A percentile compares a stretch with the other conserved stretches of the same genome.
phyloP scores from a whole-genome alignment of 2,113 vertebrate species.

The Gavialis gangeticus region DNA sequence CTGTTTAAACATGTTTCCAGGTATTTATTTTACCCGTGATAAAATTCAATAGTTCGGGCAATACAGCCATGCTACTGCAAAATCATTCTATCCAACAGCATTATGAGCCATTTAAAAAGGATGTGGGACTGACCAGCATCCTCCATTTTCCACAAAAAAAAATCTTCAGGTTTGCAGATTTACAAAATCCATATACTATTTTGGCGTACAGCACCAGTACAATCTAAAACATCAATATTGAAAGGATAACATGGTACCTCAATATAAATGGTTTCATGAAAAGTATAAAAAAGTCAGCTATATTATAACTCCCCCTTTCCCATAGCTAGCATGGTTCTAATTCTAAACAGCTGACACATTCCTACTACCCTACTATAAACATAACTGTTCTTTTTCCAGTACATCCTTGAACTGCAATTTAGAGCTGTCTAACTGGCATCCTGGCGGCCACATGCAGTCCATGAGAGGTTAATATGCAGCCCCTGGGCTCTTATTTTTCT shows the following conservation, averaged over 20 bases:
- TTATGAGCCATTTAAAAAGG: conserved; percentile 5
- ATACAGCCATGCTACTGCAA: conserved; percentile 19
- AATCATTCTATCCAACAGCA: neutral
- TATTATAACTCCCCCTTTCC: conserved; percentile 18
- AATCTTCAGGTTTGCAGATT: conserved; percentile 64
- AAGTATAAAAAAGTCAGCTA: conserved; percentile 46
- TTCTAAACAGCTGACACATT: conserved; percentile 59
- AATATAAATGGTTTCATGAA: conserved; percentile 44
- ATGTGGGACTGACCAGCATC: neutral
- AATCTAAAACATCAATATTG: conserved; percentile 33
- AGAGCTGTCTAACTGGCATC: no score
- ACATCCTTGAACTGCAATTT: conserved; percentile 56
- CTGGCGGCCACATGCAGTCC: no score
- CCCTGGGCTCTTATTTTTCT: no score
- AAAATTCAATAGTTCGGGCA: neutral
- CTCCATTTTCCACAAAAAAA: conserved; percentile 30
- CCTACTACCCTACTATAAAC: conserved; percentile 57
- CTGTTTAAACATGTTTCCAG: conserved; percentile 11
- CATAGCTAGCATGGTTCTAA: conserved; percentile 57
- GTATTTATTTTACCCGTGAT: conserved; percentile 22
- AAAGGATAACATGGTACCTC: conserved; percentile 39
- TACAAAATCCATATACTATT: conserved; percentile 61
- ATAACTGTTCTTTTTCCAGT: conserved; percentile 40
- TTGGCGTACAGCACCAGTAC: conserved; percentile 61
- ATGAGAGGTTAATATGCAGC: no score